Evolutionary conservation across 2,113 vertebrate genomes (phyloP).

Genomic region (Hippocampus comes): DNA sequence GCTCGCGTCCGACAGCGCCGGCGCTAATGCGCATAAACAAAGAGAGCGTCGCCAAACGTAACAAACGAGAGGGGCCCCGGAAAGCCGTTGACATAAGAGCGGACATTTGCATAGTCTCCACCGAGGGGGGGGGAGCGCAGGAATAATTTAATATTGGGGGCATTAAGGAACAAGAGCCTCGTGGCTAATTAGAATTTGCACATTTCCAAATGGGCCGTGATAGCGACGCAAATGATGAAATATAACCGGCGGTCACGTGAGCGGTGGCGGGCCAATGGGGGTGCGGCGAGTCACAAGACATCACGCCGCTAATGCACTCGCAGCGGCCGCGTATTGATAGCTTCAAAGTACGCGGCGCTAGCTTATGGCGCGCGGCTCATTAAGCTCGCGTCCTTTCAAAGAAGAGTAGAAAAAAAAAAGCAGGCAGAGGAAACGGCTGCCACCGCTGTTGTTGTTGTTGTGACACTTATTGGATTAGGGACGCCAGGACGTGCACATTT

Average conservation of each 20-base stretch:
- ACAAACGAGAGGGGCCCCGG: conserved; percentile 77
- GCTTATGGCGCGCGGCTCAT: conserved; percentile 97
- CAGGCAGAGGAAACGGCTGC: background rate
- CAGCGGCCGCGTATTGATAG: conserved; percentile 94
- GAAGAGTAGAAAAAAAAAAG: conserved; percentile 55
- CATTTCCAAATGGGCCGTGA: conserved; percentile 99
- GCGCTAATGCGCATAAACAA: conserved; percentile 39
- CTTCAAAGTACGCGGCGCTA: conserved; percentile 96
- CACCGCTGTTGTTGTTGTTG: background rate
- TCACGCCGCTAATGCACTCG: conserved; percentile 97
- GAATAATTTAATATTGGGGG: conserved; percentile 99
- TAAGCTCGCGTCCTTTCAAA: conserved; percentile 86
- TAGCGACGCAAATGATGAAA: conserved; percentile 99
- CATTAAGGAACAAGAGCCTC: conserved; percentile 85
- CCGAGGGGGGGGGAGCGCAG: conserved; percentile 81
- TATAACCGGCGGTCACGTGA: conserved; percentile 86
- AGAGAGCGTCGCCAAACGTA: conserved; percentile 63
- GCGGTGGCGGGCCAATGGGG: conserved; percentile 72
- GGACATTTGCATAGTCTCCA: conserved; percentile 95
- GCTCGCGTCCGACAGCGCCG: background rate
- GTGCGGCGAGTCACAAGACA: conserved; percentile 96
- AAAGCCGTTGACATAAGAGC: conserved; percentile 84
- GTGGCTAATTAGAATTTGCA: conserved; percentile 99
- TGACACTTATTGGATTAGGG: background rate
- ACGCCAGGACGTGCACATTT: background rate